These are phyloP conservation scores for Gymnothorax javanicus DNA, from an alignment of 2,797 vertebrate genomes.

Conservation along the genomic window DNA sequence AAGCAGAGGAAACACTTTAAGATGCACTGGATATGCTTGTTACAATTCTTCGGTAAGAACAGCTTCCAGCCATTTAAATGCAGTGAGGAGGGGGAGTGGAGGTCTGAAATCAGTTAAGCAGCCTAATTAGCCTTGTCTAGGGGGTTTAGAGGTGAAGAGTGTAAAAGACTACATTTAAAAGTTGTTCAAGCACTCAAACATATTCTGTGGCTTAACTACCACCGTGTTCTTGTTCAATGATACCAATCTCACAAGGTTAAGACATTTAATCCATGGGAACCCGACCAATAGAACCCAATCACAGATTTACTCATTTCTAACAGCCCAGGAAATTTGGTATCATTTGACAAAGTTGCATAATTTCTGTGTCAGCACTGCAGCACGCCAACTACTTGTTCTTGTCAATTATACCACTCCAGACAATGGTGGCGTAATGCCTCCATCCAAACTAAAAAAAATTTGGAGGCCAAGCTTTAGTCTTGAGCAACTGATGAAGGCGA, in stretches of 20 bases:
- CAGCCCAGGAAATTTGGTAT: constrained; percentile 13
- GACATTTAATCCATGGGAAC: neutral
- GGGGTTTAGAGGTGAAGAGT: constrained; percentile 1
- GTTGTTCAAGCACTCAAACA: neutral
- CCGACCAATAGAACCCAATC: neutral
- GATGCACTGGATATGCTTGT: neutral
- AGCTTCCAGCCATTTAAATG: neutral
- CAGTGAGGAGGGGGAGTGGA: neutral
- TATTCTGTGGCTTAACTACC: neutral
- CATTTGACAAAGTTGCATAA: constrained; percentile 7
- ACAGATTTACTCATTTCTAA: neutral
- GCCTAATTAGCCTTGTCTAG: neutral
- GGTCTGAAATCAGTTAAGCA: neutral
- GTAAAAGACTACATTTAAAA: neutral
- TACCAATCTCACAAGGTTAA: neutral
- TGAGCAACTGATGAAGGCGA: neutral
- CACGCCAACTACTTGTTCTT: neutral
- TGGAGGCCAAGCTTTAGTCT: neutral
- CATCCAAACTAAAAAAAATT: neutral
- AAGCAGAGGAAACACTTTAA: constrained; percentile 5
- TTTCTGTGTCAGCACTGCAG: neutral
- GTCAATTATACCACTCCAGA: neutral
- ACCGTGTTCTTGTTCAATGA: constrained; percentile 15
- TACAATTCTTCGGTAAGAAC: neutral
- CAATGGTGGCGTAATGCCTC: neutral